Base-by-base conservation (phyloP, 2,797 vertebrate genomes). In the Enteromius treurensis region DNA sequence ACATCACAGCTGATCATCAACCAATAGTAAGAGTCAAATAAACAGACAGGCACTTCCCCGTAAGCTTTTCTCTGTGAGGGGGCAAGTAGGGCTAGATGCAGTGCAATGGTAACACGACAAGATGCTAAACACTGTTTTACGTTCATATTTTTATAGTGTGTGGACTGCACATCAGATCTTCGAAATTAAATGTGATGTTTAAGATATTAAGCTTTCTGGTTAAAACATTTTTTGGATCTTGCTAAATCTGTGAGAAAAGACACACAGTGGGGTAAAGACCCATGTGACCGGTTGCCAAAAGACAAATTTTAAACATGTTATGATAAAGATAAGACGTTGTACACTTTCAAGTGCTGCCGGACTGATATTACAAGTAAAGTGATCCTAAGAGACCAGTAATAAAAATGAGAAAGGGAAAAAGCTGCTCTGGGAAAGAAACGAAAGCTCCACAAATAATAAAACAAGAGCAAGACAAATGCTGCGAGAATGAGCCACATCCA, bases 31-130 rank as follows among this genome's bases (percentile, higher is more conserved):
- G 58, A 82, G 58, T 77, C 40, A 68, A 68, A 79, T 76, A 86
- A 75, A 79, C 90, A 89, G 83, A 87, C 90, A 93, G 92, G 92
- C 91, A 92, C 93, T 92, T 92, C 67, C 87, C 89, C 90, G 11
- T 55, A 79, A 84, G 86, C 47, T 76, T 82, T 80, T 86, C 80
- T 88, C 32, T 53, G 42, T 51, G 62, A 47, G 11, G 4, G 26
- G 64, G 26, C 23, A 60, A 79, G 3, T 15, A 60, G 42, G 3
- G 26, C 64, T 34, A 49, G 73, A 68, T 55, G 29, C 49, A 80
- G 23, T 55, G 64, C 74, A 55, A 83, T 77, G 71, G 23, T 9
- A 67, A 82, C 19, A 60, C 9, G 26, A 70, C 65, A 83, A 83
- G 26, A 83, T 77, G 75, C 81, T 83, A 53, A 77, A 83, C n/a